Evolutionary conservation across 2,797 vertebrate genomes (phyloP).

Genomic region (Otolemur crassicaudatus): DNA sequence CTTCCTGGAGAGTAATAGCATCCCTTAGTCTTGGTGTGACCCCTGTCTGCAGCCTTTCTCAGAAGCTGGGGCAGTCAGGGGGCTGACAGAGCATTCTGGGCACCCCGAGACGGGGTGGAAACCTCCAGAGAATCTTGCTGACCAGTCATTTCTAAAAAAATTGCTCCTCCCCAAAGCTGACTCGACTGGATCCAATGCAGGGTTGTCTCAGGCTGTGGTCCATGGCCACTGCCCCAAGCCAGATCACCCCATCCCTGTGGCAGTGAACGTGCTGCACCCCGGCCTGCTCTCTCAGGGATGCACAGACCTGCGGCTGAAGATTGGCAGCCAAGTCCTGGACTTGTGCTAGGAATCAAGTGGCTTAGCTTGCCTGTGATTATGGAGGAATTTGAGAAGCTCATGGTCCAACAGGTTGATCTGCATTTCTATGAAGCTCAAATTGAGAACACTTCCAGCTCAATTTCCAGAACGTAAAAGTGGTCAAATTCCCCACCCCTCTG

Average conservation of each 20-base stretch:
- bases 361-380: slow-evolving; percentile 95
- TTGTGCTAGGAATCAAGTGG: slow-evolving; percentile 95
- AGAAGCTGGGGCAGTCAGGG: slow-evolving; percentile 91
- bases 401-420: slow-evolving; percentile 97
- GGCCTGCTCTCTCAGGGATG: slow-evolving; percentile 93
- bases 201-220: not conserved
- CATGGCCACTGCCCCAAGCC: slow-evolving; percentile 47
- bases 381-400: slow-evolving; percentile 97
- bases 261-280: slow-evolving; percentile 97
- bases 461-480: slow-evolving; percentile 91
- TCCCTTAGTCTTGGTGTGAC: slow-evolving; percentile 82
- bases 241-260: slow-evolving; percentile 91
- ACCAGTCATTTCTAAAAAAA: slow-evolving; percentile 54
- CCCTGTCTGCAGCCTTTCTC: slow-evolving; percentile 85
- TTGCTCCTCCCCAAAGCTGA: not conserved
- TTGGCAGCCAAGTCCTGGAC: slow-evolving; percentile 90
- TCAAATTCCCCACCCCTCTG: slow-evolving; percentile 95
- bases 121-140: slow-evolving; percentile 25
- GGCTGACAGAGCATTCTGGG: slow-evolving; percentile 85
- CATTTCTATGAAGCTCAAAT: slow-evolving; percentile 94
- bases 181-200: not conserved
- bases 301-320: slow-evolving; percentile 94
- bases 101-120: slow-evolving; percentile 69
- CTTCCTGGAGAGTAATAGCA: slow-evolving; percentile 85
- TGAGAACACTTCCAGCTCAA: slow-evolving; percentile 94